Base-by-base conservation (phyloP, 1,140 invertebrate genomes). In the Belonocnema kinseyi region DNA sequence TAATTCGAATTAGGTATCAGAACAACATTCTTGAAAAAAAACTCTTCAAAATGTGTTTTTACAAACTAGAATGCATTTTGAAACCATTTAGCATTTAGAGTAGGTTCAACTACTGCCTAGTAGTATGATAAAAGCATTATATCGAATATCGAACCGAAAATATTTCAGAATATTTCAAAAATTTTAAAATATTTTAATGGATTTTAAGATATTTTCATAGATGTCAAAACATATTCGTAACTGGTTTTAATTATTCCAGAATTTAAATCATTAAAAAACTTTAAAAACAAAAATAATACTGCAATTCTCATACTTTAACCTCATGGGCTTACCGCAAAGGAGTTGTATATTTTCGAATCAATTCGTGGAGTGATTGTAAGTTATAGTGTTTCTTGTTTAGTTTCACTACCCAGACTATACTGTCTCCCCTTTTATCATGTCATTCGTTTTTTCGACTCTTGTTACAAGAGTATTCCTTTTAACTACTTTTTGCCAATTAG, bases 401-500 rank as follows among this genome's bases (percentile, higher is more conserved):
- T 66, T 66, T 66, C 50, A 40, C 26, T n/a, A 50, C 33, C 16
- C 54, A 54, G 61, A 21, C 50, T 21, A 16, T 14, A 26, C 19
- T 75, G 56, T 73, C 61, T 46, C 26, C 3, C 51, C 54, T 70
- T 70, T 10, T 58, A 52, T 58, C 58, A 1, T 66, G 61, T 46
- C 61, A 66, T 66, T 66, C n/a, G 33, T 66, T 66, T 33, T 46
- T 66, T 66, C 26, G 26, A n/a, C 61, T 33, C 21, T 66, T 33
- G 7, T 13, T n/a, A 26, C 40, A 5, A 33, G 6, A 33, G 40
- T 40, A 66, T 50, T 77, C 16, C 40, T 16, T 73, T 12, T 73
- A 21, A 50, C 19, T 70, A 7, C 77, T 85, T 85, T 87, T 85
- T 83, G 80, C 58, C 81, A 83, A 84, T 86, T 85, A 84, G 82